Conservation (phyloP, 2,888 invertebrate genomes). For the Nomada fabriciana region DNA sequence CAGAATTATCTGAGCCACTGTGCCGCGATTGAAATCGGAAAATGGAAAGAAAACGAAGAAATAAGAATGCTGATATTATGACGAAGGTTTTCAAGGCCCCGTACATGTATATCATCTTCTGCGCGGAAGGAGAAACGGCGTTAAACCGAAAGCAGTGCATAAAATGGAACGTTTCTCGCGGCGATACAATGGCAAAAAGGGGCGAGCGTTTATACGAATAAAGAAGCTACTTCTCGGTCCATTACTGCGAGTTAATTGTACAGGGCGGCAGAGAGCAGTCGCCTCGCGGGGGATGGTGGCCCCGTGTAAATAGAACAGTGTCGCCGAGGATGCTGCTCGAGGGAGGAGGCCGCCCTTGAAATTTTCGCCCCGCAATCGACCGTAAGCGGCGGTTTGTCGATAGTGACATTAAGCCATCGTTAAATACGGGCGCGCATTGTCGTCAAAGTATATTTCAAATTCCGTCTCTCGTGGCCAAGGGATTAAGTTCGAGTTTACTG, state of each 20-base stretch:
- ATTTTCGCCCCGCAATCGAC: slow-evolving; percentile 13
- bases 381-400: slow-evolving; percentile 41
- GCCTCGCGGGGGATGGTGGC: slow-evolving; percentile 15
- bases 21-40: too few relatives aligned
- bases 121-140: too few relatives aligned
- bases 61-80: too few relatives aligned
- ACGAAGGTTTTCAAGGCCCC: too few relatives aligned
- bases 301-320: slow-evolving; percentile 44
- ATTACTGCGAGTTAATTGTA: slow-evolving; percentile 40
- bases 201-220: slow-evolving; percentile 25
- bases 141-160: neutral
- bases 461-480: slow-evolving; percentile 11
- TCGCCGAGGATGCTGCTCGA: slow-evolving; percentile 22
- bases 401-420: slow-evolving; percentile 47
- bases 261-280: slow-evolving; percentile 35
- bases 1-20: too few relatives aligned
- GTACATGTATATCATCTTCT: too few relatives aligned
- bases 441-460: slow-evolving; percentile 56
- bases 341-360: slow-evolving; percentile 45
- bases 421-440: slow-evolving; percentile 23
- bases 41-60: too few relatives aligned
- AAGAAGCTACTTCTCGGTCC: slow-evolving; percentile 32
- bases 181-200: slow-evolving; percentile 2
- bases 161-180: neutral
- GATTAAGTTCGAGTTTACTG: slow-evolving; percentile 42